These are phyloP conservation scores for Natrix natrix DNA, from an alignment of 2,797 vertebrate species.

Conservation along the genomic window DNA sequence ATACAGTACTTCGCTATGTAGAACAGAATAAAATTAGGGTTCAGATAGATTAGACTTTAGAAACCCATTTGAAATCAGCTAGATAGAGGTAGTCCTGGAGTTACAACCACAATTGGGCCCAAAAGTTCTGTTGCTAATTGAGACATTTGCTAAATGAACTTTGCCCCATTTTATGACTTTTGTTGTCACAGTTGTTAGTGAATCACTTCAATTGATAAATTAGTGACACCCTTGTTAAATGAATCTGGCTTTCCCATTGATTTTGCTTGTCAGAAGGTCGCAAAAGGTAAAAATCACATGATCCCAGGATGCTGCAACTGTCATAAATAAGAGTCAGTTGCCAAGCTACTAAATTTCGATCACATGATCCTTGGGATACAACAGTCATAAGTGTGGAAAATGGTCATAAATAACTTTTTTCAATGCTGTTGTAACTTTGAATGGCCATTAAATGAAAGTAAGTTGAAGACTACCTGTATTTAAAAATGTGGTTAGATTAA, in stretches of 20 bases:
- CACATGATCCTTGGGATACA: neutral
- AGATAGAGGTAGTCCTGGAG: neutral
- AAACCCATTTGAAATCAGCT: neutral
- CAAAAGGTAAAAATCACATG: neutral
- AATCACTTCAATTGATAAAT: neutral
- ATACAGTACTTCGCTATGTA: neutral
- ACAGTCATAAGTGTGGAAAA: neutral
- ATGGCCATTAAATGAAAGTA: neutral
- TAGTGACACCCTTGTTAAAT: neutral
- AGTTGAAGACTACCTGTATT: neutral
- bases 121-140: neutral
- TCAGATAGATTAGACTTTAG: neutral
- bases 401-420: neutral
- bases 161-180: neutral
- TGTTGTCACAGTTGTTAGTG: neutral
- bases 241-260: neutral
- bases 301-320: neutral
- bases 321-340: neutral
- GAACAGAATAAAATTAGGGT: neutral
- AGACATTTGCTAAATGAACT: neutral
- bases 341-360: neutral
- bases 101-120: neutral
- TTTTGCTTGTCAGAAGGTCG: neutral
- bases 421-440: neutral
- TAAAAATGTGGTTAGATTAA: neutral